A percentile compares a stretch with the other conserved stretches of the same genome.
These are phyloP conservation scores for Amorpha juglandis DNA, from an alignment of 2,888 invertebrate genomes.

Conservation along the genomic window DNA sequence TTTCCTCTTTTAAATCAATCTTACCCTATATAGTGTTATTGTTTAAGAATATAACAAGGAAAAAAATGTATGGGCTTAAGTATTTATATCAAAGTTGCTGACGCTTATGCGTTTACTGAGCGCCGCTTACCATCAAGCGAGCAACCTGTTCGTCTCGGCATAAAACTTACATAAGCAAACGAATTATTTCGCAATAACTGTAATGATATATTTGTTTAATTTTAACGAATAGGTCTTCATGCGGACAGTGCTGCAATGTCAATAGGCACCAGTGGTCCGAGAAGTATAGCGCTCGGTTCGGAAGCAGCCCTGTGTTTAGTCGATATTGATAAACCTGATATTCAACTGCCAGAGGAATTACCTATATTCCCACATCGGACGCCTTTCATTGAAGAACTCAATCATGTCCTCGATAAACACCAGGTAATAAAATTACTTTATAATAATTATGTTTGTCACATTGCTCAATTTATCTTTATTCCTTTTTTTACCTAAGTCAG, in stretches of 20 bases:
- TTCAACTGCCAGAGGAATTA: constrained; percentile 97
- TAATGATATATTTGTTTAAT: neutral
- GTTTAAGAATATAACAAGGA: no score
- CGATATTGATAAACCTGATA: constrained; percentile 96
- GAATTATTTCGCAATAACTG: no score
- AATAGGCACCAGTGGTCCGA: constrained; percentile 61
- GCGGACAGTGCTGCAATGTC: constrained; percentile 79
- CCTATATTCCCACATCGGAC: constrained; percentile 96
- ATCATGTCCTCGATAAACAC: constrained; percentile 89
- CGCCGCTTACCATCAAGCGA: no score
- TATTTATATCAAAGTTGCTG: no score
- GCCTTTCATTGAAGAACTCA: constrained; percentile 94
- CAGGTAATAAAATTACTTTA: constrained; percentile 65
- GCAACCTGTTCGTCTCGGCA: no score
- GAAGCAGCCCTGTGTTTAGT: constrained; percentile 97
- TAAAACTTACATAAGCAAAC: no score
- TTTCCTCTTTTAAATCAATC: no score
- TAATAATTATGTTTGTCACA: no score
- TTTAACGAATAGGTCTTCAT: constrained; percentile 81
- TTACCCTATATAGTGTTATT: no score
- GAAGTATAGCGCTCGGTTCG: constrained; percentile 87
- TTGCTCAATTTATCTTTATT: neutral
- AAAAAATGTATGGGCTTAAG: no score
- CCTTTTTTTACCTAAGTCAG: neutral
- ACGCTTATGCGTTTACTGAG: no score